These are phyloP conservation scores for Phymanthus crucifer DNA, from an alignment of 92 coral and sea anemone genomes.

Conservation along the genomic window DNA sequence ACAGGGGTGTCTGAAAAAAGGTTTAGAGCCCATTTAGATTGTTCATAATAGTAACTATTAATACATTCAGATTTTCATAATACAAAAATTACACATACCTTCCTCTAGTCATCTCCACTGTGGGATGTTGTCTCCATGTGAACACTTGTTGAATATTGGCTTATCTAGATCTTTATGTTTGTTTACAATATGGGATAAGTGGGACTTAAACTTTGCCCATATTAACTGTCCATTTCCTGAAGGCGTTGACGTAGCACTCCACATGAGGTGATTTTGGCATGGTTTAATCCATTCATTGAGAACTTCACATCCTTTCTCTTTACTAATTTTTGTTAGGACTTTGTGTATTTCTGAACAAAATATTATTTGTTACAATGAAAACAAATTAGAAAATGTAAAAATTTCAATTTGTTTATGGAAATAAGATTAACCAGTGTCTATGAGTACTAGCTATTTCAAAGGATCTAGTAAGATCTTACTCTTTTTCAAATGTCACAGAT, in stretches of 20 bases:
- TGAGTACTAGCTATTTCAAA: not conserved
- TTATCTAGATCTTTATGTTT: slow-evolving; percentile 39
- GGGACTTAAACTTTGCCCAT: slow-evolving; percentile 55
- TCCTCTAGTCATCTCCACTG: slow-evolving; percentile 46
- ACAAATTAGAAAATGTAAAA: not conserved
- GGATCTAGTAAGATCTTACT: slow-evolving; percentile 6
- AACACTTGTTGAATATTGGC: slow-evolving; percentile 40
- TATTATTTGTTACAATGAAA: not conserved
- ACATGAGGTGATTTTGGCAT: slow-evolving; percentile 43
- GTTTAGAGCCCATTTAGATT: not conserved
- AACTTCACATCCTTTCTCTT: slow-evolving; percentile 41
- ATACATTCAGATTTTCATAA: slow-evolving; percentile 10
- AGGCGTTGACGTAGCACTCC: slow-evolving; percentile 50
- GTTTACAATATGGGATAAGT: slow-evolving; percentile 48
- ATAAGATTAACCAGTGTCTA: not conserved
- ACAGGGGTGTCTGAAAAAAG: slow-evolving; percentile 1
- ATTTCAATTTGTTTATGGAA: not conserved
- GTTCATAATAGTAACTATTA: slow-evolving; percentile 1
- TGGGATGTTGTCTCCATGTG: slow-evolving; percentile 43
- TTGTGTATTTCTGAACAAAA: slow-evolving; percentile 48
- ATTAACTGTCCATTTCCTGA: slow-evolving; percentile 53
- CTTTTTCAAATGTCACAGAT: slow-evolving; percentile 55
- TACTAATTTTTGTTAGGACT: slow-evolving; percentile 40
- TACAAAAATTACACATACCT: slow-evolving; percentile 23
- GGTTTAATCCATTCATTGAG: slow-evolving; percentile 41